phyloP scores from a whole-genome alignment of 2,113 vertebrate species.

The Prolemur simus region DNA sequence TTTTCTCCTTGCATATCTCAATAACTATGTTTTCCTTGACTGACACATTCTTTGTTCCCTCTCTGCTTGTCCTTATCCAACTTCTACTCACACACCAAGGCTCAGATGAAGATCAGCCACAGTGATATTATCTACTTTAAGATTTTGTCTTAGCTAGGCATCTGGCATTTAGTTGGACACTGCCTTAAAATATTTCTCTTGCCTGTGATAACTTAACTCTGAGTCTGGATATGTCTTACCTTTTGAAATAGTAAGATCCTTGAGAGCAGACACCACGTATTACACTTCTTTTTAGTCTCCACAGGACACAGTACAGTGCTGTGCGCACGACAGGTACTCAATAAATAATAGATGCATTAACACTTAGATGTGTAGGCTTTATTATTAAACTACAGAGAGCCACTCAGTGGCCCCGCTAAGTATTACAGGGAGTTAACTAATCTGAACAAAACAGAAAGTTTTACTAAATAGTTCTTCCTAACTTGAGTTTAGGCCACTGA shows the following conservation, averaged over 20 bases:
- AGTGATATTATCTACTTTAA: neutral
- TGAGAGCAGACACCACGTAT: neutral
- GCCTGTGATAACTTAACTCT: neutral
- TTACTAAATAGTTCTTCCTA: neutral
- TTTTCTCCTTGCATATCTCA: neutral
- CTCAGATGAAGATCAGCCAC: neutral
- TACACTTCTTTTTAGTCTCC: slow-evolving; percentile 32
- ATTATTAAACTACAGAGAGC: neutral
- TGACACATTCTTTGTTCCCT: neutral
- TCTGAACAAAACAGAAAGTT: neutral
- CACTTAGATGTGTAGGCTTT: neutral
- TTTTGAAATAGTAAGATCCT: neutral
- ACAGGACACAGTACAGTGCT: neutral
- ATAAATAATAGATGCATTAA: neutral
- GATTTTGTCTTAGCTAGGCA: neutral
- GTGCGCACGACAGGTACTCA: neutral
- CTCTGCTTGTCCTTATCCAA: neutral
- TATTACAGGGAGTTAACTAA: neutral
- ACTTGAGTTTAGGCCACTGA: neutral
- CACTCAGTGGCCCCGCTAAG: neutral
- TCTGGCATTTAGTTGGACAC: neutral
- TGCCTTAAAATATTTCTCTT: neutral
- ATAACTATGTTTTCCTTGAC: neutral
- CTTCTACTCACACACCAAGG: neutral
- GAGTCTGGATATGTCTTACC: neutral